A percentile compares a stretch with the other conserved stretches of the same genome.
phyloP scores from a whole-genome alignment of 2,888 invertebrate species.

The Chrysina gloriosa region DNA sequence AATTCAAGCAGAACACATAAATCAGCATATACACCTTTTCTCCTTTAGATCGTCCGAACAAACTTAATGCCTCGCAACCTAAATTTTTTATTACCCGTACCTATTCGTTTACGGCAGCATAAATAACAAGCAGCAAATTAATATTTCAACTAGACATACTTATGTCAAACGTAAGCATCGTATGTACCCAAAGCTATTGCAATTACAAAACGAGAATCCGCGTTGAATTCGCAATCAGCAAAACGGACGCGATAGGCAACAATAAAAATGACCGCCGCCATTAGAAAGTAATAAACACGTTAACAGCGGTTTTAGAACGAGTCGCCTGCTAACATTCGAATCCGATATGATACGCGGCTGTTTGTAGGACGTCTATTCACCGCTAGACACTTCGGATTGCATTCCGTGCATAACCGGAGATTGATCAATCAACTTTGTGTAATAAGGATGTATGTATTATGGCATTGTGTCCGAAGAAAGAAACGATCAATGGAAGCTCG shows the following conservation, averaged over 20 bases:
- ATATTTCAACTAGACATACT: too few relatives aligned
- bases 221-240: background rate
- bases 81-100: too few relatives aligned
- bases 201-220: background rate
- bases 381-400: background rate
- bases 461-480: background rate
- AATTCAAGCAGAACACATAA: too few relatives aligned
- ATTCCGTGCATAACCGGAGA: slow-evolving; percentile 15
- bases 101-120: too few relatives aligned
- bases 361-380: slow-evolving; percentile 1
- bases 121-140: too few relatives aligned
- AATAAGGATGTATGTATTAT: background rate
- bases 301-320: slow-evolving; percentile 1
- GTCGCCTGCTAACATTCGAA: background rate
- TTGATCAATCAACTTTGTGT: slow-evolving; percentile 5
- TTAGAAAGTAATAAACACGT: slow-evolving; percentile 23
- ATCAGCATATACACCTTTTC: too few relatives aligned
- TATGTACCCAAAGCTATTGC: too few relatives aligned
- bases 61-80: too few relatives aligned
- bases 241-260: background rate
- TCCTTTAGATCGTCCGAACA: too few relatives aligned
- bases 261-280: background rate
- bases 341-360: background rate
- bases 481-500: background rate
- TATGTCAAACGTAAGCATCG: too few relatives aligned